Percentiles rank a stretch among this genome's conserved stretches.
phyloP scores from a whole-genome alignment of 1,140 invertebrate genomes.

The Drosophila lacertosa region DNA sequence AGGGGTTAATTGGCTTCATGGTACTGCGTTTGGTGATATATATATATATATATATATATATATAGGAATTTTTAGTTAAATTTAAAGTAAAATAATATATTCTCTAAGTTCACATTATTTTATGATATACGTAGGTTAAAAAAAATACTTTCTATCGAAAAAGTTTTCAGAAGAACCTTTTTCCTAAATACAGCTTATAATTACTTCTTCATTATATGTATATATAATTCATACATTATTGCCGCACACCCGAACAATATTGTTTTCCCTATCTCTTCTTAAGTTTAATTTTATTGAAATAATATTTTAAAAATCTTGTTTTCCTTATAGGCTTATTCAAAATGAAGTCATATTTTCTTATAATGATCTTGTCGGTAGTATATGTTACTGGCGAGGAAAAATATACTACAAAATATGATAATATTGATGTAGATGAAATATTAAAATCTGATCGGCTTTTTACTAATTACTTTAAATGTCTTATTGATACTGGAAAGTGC shows the following conservation, averaged over 20 bases:
- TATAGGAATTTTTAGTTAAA: neutral
- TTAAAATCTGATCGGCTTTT: conserved; percentile 88
- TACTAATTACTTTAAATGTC: conserved; percentile 88
- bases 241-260: too few species aligned
- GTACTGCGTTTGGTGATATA: too few species aligned
- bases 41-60: neutral
- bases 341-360: conserved; percentile 54
- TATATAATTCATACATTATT: too few species aligned
- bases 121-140: too few species aligned
- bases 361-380: conserved; percentile 81
- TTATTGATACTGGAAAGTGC: conserved; percentile 88
- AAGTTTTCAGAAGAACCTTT: too few species aligned
- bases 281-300: neutral
- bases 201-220: too few species aligned
- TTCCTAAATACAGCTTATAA: too few species aligned
- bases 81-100: too few species aligned
- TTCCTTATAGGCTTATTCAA: conserved; percentile 20
- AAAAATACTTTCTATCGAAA: too few species aligned
- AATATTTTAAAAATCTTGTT: conserved; percentile 1
- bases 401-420: conserved; percentile 90
- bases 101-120: too few species aligned
- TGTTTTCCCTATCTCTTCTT: too few species aligned
- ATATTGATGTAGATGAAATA: conserved; percentile 88
- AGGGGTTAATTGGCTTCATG: too few species aligned
- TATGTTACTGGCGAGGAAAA: conserved; percentile 85